Evolutionary conservation across 2,888 invertebrate species (phyloP), one percentile per base, ranked within the genome.

Genomic region (Halictus ligatus): DNA sequence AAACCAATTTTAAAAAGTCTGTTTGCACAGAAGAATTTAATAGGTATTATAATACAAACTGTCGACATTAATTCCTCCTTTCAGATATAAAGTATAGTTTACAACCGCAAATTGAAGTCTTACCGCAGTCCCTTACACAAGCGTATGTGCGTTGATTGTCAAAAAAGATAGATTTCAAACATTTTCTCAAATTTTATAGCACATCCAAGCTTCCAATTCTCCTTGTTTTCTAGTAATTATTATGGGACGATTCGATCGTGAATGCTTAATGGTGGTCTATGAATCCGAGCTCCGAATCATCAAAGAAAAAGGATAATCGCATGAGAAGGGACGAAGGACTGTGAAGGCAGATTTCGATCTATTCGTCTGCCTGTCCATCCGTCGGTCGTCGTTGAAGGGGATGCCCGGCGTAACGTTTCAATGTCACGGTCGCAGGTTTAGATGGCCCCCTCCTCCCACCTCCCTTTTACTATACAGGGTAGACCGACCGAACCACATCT

Each of bases 351-450:
- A 80, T 86, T 89, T 86, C 88, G 81, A 84, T 83, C 87, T 89
- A 80, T 83, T 88, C 90, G 87, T 88, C 83, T 83, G 80, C 80
- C 87, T 81, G 89, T 88, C 89, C 89, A 80, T 89, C 78, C 86
- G 83, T 81, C 84, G 88, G 80, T 78, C 82, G 80, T 85, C 84
- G 83, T 75, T 72, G 74, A 89, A 85, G 88, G 90, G 89, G 89
- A 85, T 86, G 88, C 81, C 80, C 78, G 85, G 89, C 89, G 90
- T 84, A 86, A 85, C 90, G 87, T 89, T 90, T 90, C 90, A 90
- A 90, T 90, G 90, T 90, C 90, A 90, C 84, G 90, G 89, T 81
- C 89, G 86, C 88, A 80, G 76, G 84, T 84, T 87, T 86, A 84
- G 86, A 74, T 80, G 78, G 80, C 46, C 78, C 87, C 76, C 79